Percentiles rank a stretch among this genome's conserved stretches.
phyloP scores from a whole-genome alignment of 2,113 vertebrate genomes.

The Esox niger region DNA sequence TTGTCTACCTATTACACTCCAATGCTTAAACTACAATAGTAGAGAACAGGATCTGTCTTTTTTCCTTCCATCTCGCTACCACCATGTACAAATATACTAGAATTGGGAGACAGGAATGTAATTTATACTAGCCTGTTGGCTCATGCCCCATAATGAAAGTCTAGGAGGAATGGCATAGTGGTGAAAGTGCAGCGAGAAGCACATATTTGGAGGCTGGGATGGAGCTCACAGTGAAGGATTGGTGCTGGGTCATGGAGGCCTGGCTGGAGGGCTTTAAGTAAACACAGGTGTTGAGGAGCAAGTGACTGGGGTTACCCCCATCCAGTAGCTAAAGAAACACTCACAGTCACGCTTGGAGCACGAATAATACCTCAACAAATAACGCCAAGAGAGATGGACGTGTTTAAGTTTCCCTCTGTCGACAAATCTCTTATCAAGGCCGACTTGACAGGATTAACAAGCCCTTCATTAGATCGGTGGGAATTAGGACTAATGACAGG shows the following conservation, averaged over 20 bases:
- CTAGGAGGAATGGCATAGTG: slow-evolving; percentile 61
- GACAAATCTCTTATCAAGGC: slow-evolving; percentile 61
- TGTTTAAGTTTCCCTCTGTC: slow-evolving; percentile 51
- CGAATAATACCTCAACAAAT: slow-evolving; percentile 48
- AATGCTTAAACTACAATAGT: slow-evolving; percentile 37
- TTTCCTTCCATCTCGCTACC: slow-evolving; percentile 26
- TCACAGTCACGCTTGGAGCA: slow-evolving; percentile 49
- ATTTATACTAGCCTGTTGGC: slow-evolving; percentile 54
- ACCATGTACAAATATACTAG: slow-evolving; percentile 51
- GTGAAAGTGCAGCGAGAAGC: slow-evolving; percentile 68
- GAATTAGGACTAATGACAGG: slow-evolving; percentile 57
- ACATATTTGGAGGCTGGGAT: slow-evolving; percentile 71
- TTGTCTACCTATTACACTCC: slow-evolving; percentile 26
- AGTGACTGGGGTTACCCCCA: slow-evolving; percentile 59
- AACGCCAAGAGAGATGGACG: slow-evolving; percentile 11
- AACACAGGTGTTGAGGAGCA: slow-evolving; percentile 82
- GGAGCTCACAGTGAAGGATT: slow-evolving; percentile 71
- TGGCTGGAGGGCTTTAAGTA: slow-evolving; percentile 79
- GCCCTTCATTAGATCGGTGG: slow-evolving; percentile 39
- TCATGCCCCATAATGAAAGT: slow-evolving; percentile 56
- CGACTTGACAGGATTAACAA: slow-evolving; percentile 66
- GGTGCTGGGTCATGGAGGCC: slow-evolving; percentile 65
- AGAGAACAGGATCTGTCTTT: slow-evolving; percentile 38
- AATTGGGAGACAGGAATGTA: slow-evolving; percentile 57
- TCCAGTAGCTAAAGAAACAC: slow-evolving; percentile 67